These are phyloP conservation scores for Parapristionchus giblindavisi DNA, from an alignment of 2,888 invertebrate species.

Conservation along the genomic window DNA sequence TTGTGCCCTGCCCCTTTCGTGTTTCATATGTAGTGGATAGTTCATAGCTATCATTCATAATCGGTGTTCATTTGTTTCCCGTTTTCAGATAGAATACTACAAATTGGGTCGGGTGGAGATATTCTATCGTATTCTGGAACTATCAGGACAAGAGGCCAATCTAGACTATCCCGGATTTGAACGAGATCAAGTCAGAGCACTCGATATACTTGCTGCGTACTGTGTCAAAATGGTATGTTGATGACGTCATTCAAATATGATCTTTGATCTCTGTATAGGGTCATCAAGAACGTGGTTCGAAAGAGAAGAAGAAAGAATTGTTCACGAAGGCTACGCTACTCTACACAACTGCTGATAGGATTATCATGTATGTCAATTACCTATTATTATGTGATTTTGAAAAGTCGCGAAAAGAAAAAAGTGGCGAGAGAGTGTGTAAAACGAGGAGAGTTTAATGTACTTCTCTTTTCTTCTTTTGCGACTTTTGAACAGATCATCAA, in stretches of 20 bases:
- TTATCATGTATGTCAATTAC: constrained; percentile 81
- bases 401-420: not conserved
- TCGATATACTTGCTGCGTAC: constrained; percentile 97
- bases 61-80: no score
- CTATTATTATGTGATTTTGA: not conserved
- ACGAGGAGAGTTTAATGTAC: no score
- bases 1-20: no score
- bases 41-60: no score
- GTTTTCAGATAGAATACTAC: constrained; percentile 89
- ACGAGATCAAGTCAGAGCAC: constrained; percentile 84
- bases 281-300: constrained; percentile 86
- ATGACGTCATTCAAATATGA: not conserved
- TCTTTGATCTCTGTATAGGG: constrained; percentile 75
- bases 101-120: constrained; percentile 90
- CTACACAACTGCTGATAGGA: constrained; percentile 98
- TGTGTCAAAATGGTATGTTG: constrained; percentile 80
- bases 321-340: constrained; percentile 94
- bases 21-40: no score
- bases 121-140: constrained; percentile 91
- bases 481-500: no score
- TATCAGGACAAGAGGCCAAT: constrained; percentile 77
- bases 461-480: no score
- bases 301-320: constrained; percentile 87
- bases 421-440: no score
- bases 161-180: constrained; percentile 79